These are phyloP conservation scores for Chirona hameri DNA, from an alignment of 2,888 invertebrate genomes.

Conservation along the genomic window DNA sequence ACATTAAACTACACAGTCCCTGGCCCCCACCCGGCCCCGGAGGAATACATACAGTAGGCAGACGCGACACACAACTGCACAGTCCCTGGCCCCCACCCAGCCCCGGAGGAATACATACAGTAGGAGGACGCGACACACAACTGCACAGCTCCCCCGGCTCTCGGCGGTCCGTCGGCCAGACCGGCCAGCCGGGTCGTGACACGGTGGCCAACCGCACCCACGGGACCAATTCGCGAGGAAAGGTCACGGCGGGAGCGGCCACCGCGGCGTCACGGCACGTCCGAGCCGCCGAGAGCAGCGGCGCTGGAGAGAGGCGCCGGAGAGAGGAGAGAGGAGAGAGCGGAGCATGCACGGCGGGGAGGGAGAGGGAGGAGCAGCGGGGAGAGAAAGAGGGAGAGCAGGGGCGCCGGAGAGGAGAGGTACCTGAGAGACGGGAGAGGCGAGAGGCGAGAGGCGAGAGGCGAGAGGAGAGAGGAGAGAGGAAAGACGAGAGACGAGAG, in stretches of 20 bases:
- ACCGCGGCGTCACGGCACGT: no score
- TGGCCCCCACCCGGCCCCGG: no score
- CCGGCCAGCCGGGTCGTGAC: background rate
- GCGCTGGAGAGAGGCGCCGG: background rate
- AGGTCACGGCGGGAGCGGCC: background rate
- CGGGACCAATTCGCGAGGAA: background rate
- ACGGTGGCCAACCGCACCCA: background rate
- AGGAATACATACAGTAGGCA: no score
- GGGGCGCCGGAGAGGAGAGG: background rate
- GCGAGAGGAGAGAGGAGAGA: background rate
- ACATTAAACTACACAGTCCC: no score
- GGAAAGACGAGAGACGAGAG: background rate
- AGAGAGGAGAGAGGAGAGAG: no score
- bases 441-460: background rate
- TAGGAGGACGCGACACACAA: no score
- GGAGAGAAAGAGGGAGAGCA: background rate
- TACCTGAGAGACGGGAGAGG: background rate
- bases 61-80: no score
- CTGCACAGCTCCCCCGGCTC: background rate
- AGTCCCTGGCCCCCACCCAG: no score
- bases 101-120: background rate
- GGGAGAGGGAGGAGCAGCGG: background rate
- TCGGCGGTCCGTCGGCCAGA: background rate
- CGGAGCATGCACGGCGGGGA: background rate
- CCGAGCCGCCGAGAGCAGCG: no score